A percentile compares a stretch with the other conserved stretches of the same genome.
Evolutionary conservation across 92 coral and sea anemone genomes (phyloP).

Genomic region (Plumapathes pennacea): DNA sequence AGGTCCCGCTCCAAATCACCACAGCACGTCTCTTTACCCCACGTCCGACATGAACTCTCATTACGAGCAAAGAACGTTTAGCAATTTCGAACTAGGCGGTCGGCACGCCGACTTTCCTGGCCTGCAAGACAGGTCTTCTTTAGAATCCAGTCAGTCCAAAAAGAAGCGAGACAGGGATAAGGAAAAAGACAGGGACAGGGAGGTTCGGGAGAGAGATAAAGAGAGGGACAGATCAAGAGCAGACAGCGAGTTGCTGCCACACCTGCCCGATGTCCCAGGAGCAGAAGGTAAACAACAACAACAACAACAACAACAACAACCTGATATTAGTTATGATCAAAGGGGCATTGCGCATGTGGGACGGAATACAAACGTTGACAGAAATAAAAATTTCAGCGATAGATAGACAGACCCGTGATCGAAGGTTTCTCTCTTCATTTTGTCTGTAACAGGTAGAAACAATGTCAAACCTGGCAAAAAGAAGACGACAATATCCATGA

Average conservation of each 20-base stretch:
- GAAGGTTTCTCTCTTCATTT: too few species aligned
- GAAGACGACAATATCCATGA: slow-evolving; percentile 89
- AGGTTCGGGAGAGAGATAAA: slow-evolving; percentile 54
- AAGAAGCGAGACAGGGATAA: slow-evolving; percentile 84
- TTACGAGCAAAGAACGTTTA: slow-evolving; percentile 78
- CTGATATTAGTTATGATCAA: too few species aligned
- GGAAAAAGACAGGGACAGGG: slow-evolving; percentile 56
- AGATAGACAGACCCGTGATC: too few species aligned
- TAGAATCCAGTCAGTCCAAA: slow-evolving; percentile 81
- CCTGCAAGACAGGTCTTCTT: slow-evolving; percentile 75
- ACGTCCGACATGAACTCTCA: slow-evolving; percentile 63
- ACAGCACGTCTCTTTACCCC: slow-evolving; percentile 57
- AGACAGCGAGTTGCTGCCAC: slow-evolving; percentile 81
- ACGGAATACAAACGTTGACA: too few species aligned
- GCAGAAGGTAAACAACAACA: slow-evolving; percentile 68
- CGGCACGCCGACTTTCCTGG: slow-evolving; percentile 71
- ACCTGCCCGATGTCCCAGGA: slow-evolving; percentile 90
- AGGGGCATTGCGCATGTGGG: too few species aligned
- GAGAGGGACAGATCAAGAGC: slow-evolving; percentile 61
- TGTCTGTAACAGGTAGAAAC: too few species aligned
- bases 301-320: too few species aligned
- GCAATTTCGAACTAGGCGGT: slow-evolving; percentile 72
- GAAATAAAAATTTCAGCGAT: too few species aligned
- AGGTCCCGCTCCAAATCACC: slow-evolving; percentile 79
- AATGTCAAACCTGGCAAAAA: too few species aligned